These are phyloP conservation scores for Ricordea florida DNA, from an alignment of 92 coral and sea anemone genomes.

Conservation along the genomic window DNA sequence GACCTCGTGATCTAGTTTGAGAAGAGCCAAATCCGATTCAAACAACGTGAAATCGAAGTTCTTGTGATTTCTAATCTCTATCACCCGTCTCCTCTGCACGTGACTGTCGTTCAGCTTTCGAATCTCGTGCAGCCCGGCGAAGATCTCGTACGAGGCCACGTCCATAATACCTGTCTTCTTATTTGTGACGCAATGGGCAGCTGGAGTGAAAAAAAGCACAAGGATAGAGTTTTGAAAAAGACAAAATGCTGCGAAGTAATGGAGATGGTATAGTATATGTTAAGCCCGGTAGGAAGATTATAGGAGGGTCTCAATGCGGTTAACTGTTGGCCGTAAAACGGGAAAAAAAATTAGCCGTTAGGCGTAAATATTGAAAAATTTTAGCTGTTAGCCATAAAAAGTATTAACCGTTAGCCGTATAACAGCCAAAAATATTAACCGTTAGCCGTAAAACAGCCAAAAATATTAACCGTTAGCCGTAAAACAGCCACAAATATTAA, in stretches of 20 bases:
- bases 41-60: conserved; percentile 57
- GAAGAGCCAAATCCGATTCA: conserved; percentile 87
- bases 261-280: no score
- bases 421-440: no score
- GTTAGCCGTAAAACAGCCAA: no score
- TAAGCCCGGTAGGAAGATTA: no score
- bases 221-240: not conserved
- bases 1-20: conserved; percentile 76
- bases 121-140: conserved; percentile 76
- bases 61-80: conserved; percentile 75
- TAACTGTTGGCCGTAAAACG: no score
- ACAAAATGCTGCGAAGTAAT: not conserved
- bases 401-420: no score
- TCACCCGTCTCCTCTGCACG: conserved; percentile 68
- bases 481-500: no score
- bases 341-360: no score
- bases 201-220: conserved; percentile 21
- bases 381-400: no score
- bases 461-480: no score
- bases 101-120: conserved; percentile 65
- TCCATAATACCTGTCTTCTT: conserved; percentile 29
- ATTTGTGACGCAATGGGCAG: conserved; percentile 89
- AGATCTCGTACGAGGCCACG: conserved; percentile 39
- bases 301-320: no score
- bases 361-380: no score